These are phyloP conservation scores for Dicrurus megarhynchus DNA, from an alignment of 2,113 vertebrate genomes.

Conservation along the genomic window DNA sequence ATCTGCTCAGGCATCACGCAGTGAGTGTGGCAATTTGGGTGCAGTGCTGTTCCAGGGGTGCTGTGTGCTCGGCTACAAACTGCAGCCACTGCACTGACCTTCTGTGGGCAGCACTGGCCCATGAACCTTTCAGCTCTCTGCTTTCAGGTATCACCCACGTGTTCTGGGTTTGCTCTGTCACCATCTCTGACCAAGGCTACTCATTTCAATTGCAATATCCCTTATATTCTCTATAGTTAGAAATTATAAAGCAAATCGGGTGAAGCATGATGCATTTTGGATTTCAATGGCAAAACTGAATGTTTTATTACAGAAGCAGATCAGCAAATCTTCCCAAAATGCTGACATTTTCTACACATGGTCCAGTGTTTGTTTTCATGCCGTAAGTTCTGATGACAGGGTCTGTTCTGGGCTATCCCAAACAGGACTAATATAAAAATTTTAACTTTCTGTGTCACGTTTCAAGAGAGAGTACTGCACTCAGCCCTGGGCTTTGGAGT, in stretches of 20 bases:
- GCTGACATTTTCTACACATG: background rate
- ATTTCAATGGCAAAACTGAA: background rate
- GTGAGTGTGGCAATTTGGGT: fast-evolving
- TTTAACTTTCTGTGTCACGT: background rate
- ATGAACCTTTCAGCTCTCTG: background rate
- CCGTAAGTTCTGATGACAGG: background rate
- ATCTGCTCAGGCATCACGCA: background rate
- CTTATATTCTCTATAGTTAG: background rate
- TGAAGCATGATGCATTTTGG: background rate
- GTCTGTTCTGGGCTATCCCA: background rate
- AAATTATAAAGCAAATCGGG: background rate
- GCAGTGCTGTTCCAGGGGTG: fast-evolving
- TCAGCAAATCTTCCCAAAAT: background rate
- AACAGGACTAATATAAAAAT: background rate
- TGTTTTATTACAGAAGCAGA: background rate
- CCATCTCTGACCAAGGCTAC: fast-evolving
- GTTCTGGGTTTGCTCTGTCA: background rate
- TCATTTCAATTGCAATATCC: background rate
- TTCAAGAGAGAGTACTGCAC: background rate
- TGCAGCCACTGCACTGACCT: background rate
- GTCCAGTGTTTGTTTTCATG: background rate
- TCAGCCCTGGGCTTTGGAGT: background rate
- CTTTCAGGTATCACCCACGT: fast-evolving
- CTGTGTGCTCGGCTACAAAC: background rate
- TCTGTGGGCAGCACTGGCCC: background rate